A percentile compares a stretch with the other conserved stretches of the same genome.
These are phyloP conservation scores for Nemapogon koenigi DNA, from an alignment of 2,888 invertebrate species.

Conservation along the genomic window DNA sequence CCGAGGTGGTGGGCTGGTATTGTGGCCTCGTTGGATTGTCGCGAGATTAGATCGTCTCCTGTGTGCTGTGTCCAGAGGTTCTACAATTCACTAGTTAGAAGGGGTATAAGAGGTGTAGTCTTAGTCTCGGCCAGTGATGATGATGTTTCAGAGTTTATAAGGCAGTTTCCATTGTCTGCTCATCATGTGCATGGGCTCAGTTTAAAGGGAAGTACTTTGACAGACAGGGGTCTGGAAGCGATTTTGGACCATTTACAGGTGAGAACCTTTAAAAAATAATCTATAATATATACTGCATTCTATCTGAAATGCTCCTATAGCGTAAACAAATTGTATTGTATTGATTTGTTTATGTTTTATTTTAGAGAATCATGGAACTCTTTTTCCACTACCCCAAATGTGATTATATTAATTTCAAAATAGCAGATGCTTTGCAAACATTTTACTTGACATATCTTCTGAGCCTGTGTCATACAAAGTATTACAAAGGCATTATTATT, in stretches of 20 bases:
- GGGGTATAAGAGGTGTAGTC: constrained; percentile 86
- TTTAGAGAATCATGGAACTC: too few relatives aligned
- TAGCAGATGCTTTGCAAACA: too few relatives aligned
- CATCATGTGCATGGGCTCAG: constrained; percentile 86
- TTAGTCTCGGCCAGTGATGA: constrained; percentile 88
- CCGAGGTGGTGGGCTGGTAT: constrained; percentile 89
- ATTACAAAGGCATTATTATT: too few relatives aligned
- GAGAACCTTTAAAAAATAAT: too few relatives aligned
- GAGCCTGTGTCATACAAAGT: too few relatives aligned
- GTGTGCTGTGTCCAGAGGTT: constrained; percentile 64
- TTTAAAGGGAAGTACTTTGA: constrained; percentile 88
- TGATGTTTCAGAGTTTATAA: constrained; percentile 87
- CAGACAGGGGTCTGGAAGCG: constrained; percentile 88
- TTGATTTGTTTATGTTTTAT: too few relatives aligned
- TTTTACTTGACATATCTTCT: too few relatives aligned
- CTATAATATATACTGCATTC: too few relatives aligned
- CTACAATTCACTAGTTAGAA: constrained; percentile 80
- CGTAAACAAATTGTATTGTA: too few relatives aligned
- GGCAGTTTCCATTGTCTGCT: constrained; percentile 82
- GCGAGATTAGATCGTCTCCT: constrained; percentile 74
- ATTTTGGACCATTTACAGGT: constrained; percentile 89
- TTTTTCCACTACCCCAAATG: too few relatives aligned
- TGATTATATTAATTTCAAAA: too few relatives aligned
- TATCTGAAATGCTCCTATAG: too few relatives aligned
- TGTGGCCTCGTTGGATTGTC: constrained; percentile 84